phyloP scores from a whole-genome alignment of 2,113 vertebrate genomes.

The Bos indicus region DNA sequence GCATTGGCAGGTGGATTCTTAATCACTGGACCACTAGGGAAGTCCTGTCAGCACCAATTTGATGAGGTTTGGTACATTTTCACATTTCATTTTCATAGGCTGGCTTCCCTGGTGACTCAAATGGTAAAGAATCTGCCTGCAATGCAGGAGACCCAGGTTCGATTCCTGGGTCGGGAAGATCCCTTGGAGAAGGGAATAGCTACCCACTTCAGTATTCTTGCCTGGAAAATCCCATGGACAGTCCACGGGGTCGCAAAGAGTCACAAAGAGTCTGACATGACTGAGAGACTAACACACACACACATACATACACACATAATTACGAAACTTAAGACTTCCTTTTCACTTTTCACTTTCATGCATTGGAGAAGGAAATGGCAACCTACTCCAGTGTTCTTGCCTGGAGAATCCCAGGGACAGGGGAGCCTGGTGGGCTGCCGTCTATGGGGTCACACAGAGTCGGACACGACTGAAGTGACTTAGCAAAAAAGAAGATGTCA shows the following conservation, averaged over 20 bases:
- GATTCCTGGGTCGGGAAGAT: not conserved
- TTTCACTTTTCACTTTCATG: no score
- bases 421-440: no score
- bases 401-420: no score
- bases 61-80: not conserved
- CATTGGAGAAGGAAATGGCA: no score
- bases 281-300: not conserved
- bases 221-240: not conserved
- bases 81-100: not conserved
- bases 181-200: not conserved
- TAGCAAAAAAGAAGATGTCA: not conserved
- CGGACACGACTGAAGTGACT: no score
- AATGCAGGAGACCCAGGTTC: not conserved
- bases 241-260: not conserved
- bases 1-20: not conserved
- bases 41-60: not conserved
- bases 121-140: not conserved
- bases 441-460: no score
- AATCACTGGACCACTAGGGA: not conserved
- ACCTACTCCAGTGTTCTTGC: no score
- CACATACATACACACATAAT: not conserved
- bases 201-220: not conserved
- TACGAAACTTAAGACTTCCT: not conserved
- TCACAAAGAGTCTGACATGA: not conserved
- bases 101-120: not conserved